Percentiles rank a stretch among this genome's conserved stretches.
Evolutionary conservation across 2,797 vertebrate species (phyloP).

Genomic region (Geotrypetes seraphini): DNA sequence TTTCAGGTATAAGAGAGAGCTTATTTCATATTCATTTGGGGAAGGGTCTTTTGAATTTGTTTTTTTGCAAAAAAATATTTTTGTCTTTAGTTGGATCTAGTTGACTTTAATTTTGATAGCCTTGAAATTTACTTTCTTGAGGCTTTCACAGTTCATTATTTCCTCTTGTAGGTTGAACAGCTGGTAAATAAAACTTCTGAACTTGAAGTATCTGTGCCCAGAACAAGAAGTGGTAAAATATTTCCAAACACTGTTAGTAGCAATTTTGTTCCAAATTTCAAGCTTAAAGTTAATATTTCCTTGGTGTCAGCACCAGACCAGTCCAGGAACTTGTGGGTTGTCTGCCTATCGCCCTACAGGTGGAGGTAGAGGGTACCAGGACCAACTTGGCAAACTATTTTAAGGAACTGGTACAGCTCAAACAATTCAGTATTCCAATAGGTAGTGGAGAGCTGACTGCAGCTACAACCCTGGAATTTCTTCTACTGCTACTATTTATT

Average conservation of each 20-base stretch:
- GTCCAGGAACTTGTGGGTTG: no score
- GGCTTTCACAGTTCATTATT: neutral
- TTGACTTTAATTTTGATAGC: fast-evolving
- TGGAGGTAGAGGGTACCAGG: no score
- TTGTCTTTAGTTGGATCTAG: conserved; percentile 1
- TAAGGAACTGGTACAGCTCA: no score
- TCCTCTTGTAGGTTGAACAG: conserved; percentile 39
- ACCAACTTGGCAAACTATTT: no score
- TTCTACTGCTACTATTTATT: no score
- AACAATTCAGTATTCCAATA: no score
- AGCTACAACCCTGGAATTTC: no score
- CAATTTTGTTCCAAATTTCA: neutral
- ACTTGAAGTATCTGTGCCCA: conserved; percentile 51
- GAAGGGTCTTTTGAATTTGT: conserved; percentile 5
- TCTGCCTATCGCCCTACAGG: no score
- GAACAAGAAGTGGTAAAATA: conserved; percentile 71
- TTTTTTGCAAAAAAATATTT: no score
- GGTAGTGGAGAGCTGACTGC: no score
- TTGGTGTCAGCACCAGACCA: no score
- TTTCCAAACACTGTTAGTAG: conserved; percentile 44
- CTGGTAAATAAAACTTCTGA: conserved; percentile 53
- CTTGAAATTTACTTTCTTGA: neutral
- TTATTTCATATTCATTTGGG: neutral
- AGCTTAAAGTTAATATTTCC: neutral
- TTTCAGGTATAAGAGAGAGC: conserved; percentile 39